These are phyloP conservation scores for Napeogenes sylphis DNA, from an alignment of 2,888 invertebrate species.

Conservation along the genomic window DNA sequence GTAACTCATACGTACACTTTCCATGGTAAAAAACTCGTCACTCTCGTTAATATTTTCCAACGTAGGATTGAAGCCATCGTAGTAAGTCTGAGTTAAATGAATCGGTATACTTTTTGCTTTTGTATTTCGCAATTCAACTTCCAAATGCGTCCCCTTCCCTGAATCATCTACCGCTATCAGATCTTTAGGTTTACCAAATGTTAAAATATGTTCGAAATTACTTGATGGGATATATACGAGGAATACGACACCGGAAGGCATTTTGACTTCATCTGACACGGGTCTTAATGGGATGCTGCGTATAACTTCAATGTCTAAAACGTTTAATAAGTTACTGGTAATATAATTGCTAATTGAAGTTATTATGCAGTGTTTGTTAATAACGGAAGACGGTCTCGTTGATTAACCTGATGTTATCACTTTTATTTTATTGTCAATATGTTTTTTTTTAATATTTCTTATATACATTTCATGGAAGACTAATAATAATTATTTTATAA, in stretches of 20 bases:
- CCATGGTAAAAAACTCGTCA: slow-evolving; percentile 81
- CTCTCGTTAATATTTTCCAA: slow-evolving; percentile 63
- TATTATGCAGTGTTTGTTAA: slow-evolving; percentile 8
- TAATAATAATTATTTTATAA: too few relatives aligned
- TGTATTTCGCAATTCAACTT: slow-evolving; percentile 62
- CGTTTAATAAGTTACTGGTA: slow-evolving; percentile 38
- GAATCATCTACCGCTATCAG: slow-evolving; percentile 45
- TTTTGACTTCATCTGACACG: slow-evolving; percentile 10
- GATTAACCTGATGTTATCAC: too few relatives aligned
- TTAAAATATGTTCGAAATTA: slow-evolving; percentile 80
- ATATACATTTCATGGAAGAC: too few relatives aligned
- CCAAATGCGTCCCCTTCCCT: slow-evolving; percentile 50
- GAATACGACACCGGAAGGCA: slow-evolving; percentile 80
- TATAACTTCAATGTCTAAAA: slow-evolving; percentile 22
- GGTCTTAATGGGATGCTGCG: slow-evolving; percentile 7
- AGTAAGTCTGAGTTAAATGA: slow-evolving; percentile 61
- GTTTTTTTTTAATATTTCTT: too few relatives aligned
- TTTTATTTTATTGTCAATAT: too few relatives aligned
- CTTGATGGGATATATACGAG: slow-evolving; percentile 83
- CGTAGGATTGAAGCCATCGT: slow-evolving; percentile 52
- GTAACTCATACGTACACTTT: slow-evolving; percentile 76
- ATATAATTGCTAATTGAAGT: slow-evolving; percentile 40
- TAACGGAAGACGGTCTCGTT: neutral
- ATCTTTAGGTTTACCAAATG: slow-evolving; percentile 69
- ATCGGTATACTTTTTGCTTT: slow-evolving; percentile 62